Evolutionary conservation across 2,888 invertebrate species (phyloP), one percentile per base, ranked within the genome.

Genomic region (Mellilla xanthometata): DNA sequence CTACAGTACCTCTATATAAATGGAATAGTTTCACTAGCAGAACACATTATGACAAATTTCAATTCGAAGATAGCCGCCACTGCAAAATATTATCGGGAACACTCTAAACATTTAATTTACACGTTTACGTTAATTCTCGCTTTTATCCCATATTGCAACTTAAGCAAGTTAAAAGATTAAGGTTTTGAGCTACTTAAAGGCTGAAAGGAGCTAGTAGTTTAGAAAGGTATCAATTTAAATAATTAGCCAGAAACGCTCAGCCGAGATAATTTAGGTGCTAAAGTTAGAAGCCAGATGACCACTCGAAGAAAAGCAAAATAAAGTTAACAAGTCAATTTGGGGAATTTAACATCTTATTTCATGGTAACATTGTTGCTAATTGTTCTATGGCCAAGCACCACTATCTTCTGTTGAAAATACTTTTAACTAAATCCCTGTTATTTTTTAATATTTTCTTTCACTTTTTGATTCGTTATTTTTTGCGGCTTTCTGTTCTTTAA

Each of bases 351-450:
- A 34, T n/a, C 12, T 34, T 13, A 11, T 12, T 35, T 27, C 13
- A 26, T 9, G 15, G 15, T 29, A 12, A 36, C 22, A 36, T n/a
- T 36, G 36, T 36, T 28, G 28, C 28, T 36, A 19, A 36, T 36
- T 10, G 12, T 4, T 3, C 9, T 8, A 27, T 13, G 36, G 12
- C 8, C 12, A 4, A 19, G 28, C 15, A 2, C 5, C 36, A 36
- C 28, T 2, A 5, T n/a, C 2, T 8, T 15, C 1, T 23, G 7
- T 7, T 1, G 24, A 7, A 2, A 8, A 7, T 23, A 23, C 3
- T 23, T 23, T 23, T 23, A n/a, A n/a, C n/a, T n/a, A n/a, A n/a
- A n/a, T n/a, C n/a, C n/a, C n/a, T n/a, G n/a, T n/a, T n/a, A n/a
- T n/a, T n/a, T n/a, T n/a, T n/a, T n/a, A n/a, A n/a, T n/a, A n/a